Conservation (phyloP, 2,888 invertebrate species). For the Heliconius charithonia region DNA sequence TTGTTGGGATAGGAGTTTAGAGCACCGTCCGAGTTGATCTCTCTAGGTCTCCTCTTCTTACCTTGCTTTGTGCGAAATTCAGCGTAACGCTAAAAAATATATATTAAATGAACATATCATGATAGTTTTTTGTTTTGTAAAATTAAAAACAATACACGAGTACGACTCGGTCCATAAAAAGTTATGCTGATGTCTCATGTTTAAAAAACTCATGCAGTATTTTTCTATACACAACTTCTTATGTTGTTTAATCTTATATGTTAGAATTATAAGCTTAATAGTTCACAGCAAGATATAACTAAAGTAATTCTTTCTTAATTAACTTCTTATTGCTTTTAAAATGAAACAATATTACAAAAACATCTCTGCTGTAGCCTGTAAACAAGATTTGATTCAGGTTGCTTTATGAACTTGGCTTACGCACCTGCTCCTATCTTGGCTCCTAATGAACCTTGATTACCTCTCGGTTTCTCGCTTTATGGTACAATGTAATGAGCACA, state of each 20-base stretch:
- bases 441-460: constrained; percentile 39
- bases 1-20: no score
- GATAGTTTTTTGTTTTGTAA: no score
- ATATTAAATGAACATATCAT: no score
- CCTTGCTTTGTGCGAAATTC: no score
- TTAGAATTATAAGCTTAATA: neutral
- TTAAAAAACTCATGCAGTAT: neutral
- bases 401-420: constrained; percentile 20
- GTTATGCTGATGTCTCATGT: neutral
- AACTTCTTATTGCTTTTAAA: neutral
- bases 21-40: neutral
- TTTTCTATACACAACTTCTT: neutral
- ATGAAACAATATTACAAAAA: neutral
- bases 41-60: no score
- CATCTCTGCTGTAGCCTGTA: neutral
- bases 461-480: constrained; percentile 36
- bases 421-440: constrained; percentile 20
- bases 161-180: neutral
- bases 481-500: constrained; percentile 37
- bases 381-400: constrained; percentile 24
- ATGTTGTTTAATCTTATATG: neutral
- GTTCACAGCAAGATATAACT: neutral
- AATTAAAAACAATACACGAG: neutral
- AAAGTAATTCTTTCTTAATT: neutral
- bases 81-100: no score